phyloP scores from a whole-genome alignment of 2,113 vertebrate genomes.

The Conger conger region DNA sequence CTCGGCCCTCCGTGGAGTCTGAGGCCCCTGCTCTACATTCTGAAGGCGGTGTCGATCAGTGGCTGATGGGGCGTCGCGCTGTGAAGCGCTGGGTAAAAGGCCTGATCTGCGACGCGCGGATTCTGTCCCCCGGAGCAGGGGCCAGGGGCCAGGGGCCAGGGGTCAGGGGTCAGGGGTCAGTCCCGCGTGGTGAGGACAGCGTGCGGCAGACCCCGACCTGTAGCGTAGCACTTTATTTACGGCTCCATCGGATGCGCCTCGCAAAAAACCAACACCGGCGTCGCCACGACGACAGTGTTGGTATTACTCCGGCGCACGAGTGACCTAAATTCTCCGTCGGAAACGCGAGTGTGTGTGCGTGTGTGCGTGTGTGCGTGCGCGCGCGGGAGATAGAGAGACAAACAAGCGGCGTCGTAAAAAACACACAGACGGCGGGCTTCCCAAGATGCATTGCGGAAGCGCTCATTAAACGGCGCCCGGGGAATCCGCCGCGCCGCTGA shows the following conservation, averaged over 20 bases:
- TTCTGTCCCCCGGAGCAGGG: too few species aligned
- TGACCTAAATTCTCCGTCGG: neutral
- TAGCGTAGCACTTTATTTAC: conserved; percentile 16
- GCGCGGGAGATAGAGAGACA: neutral
- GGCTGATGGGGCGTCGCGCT: too few species aligned
- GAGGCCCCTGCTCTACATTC: too few species aligned
- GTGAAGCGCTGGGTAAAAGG: too few species aligned
- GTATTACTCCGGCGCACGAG: neutral
- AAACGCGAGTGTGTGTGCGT: too few species aligned
- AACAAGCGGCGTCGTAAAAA: neutral
- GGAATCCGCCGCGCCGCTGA: neutral
- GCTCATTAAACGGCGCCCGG: neutral
- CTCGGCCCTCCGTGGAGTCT: too few species aligned
- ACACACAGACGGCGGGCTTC: neutral
- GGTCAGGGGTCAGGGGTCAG: too few species aligned
- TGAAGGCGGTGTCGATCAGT: too few species aligned
- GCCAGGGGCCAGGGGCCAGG: too few species aligned
- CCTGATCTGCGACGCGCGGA: too few species aligned
- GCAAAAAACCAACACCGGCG: neutral
- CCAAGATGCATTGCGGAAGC: neutral
- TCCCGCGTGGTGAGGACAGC: too few species aligned
- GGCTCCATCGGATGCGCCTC: neutral
- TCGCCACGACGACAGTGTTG: neutral
- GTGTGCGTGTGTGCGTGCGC: too few species aligned
- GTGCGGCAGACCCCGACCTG: conserved; percentile 9